These are phyloP conservation scores for Nymphicus hollandicus DNA, from an alignment of 2,113 vertebrate species.

Conservation along the genomic window DNA sequence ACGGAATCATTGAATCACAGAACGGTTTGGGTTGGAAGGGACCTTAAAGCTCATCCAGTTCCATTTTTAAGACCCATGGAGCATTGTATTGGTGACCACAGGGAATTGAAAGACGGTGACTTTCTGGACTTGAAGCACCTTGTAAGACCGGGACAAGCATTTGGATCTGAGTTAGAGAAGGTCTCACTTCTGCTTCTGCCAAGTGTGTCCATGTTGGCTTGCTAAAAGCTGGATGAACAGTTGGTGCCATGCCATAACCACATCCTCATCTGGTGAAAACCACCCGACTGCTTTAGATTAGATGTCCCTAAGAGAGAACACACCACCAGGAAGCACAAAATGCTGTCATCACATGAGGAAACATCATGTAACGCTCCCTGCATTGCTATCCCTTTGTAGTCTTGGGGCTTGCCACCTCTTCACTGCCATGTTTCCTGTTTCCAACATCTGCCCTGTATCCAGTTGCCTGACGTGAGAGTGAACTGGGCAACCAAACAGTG, in stretches of 20 bases:
- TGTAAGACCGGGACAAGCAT: neutral
- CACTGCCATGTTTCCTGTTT: neutral
- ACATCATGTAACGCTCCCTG: fast-evolving
- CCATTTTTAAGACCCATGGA: neutral
- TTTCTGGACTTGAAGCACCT: neutral
- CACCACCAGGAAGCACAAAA: neutral
- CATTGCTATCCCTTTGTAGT: neutral
- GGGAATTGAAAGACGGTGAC: neutral
- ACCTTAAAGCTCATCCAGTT: neutral
- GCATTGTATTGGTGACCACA: neutral
- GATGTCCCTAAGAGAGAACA: neutral
- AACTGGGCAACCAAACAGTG: neutral
- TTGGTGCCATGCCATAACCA: neutral
- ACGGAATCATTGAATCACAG: neutral
- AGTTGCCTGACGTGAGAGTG: neutral
- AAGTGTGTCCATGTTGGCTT: neutral
- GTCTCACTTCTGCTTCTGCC: neutral
- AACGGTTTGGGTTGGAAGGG: neutral
- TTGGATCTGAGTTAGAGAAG: neutral
- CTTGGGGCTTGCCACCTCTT: neutral
- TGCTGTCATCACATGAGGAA: neutral
- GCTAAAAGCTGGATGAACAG: neutral
- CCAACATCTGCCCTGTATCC: neutral
- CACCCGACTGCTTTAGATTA: fast-evolving
- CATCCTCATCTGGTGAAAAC: neutral